Base-by-base conservation (phyloP, 1,140 invertebrate genomes). In the Mesaphorura yosii region DNA sequence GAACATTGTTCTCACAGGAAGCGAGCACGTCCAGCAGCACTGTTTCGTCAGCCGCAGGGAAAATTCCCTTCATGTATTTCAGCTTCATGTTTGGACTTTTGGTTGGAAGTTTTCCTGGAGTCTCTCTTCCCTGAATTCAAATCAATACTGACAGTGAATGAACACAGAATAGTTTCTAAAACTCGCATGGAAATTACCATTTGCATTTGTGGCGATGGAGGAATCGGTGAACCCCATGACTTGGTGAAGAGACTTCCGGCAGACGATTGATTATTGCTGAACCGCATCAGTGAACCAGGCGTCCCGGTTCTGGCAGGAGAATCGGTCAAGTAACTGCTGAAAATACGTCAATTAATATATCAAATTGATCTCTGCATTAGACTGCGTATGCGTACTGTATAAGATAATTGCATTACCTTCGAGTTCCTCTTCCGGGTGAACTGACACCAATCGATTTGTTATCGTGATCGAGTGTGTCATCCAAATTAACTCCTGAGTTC, bases 31-130 rank as follows among this genome's bases (percentile, higher is more conserved):
- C 68, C 50, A 70, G 62, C 6, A 72, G 60, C 15, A 68, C 57
- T 17, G 67, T 64, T 51, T 69, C 69, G 58, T 72, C 70, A 41
- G 66, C 66, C 37, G 69, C 67, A 12, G 70, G 69, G 48, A 70
- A 72, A 25, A 70, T 64, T 19, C 69, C 64, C 54, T 71, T 71
- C 39, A 72, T 47, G 53, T 70, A 72, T 48, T 66, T 67, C 19
- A 63, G 42, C 47, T 63, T 63, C 57, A 63, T 63, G 29, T 63
- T 63, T 26, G 61, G 61, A 58, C 57, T 59, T 42, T 56, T 57
- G 31, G n/a, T n/a, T 26, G 44, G 47, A 44, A 45, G 26, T 49
- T 55, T 53, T 44, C 22, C 28, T 12, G 26, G 27, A 34, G 25
- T 29, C 52, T 29, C 42, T 48, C 40, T 27, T 54, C 40, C 23